phyloP scores from a whole-genome alignment of 2,113 vertebrate species.

The Chlamydotis undulata region DNA sequence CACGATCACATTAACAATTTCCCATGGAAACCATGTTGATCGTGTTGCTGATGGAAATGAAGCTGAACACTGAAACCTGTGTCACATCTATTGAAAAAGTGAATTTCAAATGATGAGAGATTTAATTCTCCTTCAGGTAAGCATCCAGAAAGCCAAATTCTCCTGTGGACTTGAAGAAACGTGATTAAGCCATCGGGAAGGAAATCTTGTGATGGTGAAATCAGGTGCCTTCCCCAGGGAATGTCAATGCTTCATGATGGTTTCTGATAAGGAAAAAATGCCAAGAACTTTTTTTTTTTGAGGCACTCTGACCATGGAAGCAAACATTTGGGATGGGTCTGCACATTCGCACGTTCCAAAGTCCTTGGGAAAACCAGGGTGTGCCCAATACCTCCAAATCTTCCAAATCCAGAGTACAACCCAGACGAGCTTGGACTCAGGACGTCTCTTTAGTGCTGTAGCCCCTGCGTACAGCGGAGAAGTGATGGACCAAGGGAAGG shows the following conservation, averaged over 20 bases:
- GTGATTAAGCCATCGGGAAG: neutral
- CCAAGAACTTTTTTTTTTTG: neutral
- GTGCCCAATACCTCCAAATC: neutral
- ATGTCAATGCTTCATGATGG: neutral
- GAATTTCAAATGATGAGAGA: neutral
- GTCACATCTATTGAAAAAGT: neutral
- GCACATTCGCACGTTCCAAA: neutral
- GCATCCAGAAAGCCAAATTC: neutral
- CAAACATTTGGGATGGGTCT: neutral
- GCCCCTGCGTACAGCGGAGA: neutral
- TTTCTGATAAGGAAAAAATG: neutral
- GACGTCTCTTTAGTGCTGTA: neutral
- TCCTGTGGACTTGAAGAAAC: accelerated
- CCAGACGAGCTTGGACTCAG: accelerated
- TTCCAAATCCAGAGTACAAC: neutral
- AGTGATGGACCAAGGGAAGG: neutral
- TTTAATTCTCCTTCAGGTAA: neutral
- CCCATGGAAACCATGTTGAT: neutral
- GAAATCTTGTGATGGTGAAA: neutral
- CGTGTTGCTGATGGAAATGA: neutral
- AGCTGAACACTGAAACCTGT: neutral
- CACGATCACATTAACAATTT: neutral
- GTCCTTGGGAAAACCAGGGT: neutral
- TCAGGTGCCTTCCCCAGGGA: neutral
- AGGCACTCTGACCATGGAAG: neutral